These are phyloP conservation scores for Chironomus tepperi DNA, from an alignment of 1,140 invertebrate genomes.

Conservation along the genomic window DNA sequence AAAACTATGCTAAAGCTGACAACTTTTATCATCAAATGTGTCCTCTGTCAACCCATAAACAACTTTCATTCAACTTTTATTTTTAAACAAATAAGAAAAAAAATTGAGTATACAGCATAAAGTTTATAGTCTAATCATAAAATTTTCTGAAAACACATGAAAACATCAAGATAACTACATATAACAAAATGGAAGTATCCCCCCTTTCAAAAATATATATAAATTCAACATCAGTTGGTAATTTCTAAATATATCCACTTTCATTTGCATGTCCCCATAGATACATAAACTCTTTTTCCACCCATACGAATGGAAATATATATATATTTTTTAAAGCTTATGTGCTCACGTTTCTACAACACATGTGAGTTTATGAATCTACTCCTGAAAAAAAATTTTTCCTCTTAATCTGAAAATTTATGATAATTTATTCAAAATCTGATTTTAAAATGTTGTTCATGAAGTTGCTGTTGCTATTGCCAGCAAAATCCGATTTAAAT, in stretches of 20 bases:
- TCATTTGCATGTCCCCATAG: not conserved
- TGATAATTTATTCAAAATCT: slow-evolving; percentile 24
- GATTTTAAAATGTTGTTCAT: slow-evolving; percentile 3
- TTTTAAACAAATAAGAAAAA: too few species aligned
- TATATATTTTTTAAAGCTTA: slow-evolving; percentile 10
- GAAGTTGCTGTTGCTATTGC: not conserved
- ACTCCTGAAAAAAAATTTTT: not conserved
- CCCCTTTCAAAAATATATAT: not conserved
- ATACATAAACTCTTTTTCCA: not conserved
- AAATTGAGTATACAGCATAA: too few species aligned
- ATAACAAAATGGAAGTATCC: not conserved
- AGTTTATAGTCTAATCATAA: slow-evolving; percentile 8
- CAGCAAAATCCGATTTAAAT: slow-evolving; percentile 2
- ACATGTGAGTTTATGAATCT: not conserved
- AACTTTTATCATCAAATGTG: not conserved
- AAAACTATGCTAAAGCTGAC: too few species aligned
- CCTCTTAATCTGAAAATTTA: slow-evolving; percentile 13
- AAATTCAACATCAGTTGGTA: not conserved
- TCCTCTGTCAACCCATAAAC: not conserved
- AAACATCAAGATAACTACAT: not conserved
- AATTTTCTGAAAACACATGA: not conserved
- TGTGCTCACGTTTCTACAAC: not conserved
- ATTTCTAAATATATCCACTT: not conserved
- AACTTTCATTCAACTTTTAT: too few species aligned
- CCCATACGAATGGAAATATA: not conserved